These are phyloP conservation scores for Pycnomerus fuliginosus DNA, from an alignment of 2,888 invertebrate species.

Conservation along the genomic window DNA sequence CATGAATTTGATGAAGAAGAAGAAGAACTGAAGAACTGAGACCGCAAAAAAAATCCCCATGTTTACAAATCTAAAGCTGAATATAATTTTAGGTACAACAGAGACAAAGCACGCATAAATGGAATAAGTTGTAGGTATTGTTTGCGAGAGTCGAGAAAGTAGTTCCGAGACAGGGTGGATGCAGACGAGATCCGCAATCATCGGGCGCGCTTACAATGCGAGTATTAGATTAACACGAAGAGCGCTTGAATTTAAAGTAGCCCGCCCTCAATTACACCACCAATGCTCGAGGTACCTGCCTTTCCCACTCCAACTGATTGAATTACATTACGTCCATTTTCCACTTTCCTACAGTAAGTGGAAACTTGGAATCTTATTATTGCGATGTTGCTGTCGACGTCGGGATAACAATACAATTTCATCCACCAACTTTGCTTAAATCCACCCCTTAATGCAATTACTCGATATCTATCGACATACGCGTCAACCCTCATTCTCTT, in stretches of 20 bases:
- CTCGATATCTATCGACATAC: conserved; percentile 16
- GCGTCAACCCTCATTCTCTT: no score
- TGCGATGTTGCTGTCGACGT: conserved; percentile 22
- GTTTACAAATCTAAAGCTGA: conserved; percentile 30
- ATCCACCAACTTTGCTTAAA: conserved; percentile 22
- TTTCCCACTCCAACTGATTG: conserved; percentile 32
- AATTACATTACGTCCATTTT: conserved; percentile 33
- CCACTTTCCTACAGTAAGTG: conserved; percentile 31
- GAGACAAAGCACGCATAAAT: conserved; percentile 30
- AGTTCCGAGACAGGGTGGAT: conserved; percentile 32
- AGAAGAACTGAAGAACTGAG: no score
- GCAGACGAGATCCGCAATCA: conserved; percentile 38
- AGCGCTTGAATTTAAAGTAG: conserved; percentile 39
- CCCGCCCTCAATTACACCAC: conserved; percentile 35
- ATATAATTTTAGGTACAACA: conserved; percentile 23
- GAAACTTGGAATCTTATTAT: conserved; percentile 35
- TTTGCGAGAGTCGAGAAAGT: conserved; percentile 35
- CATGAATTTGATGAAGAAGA: no score
- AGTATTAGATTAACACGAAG: conserved; percentile 40
- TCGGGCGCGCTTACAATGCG: conserved; percentile 37
- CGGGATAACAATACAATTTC: conserved; percentile 24
- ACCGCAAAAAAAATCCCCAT: no score
- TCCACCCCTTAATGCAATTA: conserved; percentile 21
- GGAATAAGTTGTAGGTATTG: conserved; percentile 40
- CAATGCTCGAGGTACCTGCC: conserved; percentile 24